Conservation (phyloP, 1,140 invertebrate species). For the Aphelinus atriplicis region DNA sequence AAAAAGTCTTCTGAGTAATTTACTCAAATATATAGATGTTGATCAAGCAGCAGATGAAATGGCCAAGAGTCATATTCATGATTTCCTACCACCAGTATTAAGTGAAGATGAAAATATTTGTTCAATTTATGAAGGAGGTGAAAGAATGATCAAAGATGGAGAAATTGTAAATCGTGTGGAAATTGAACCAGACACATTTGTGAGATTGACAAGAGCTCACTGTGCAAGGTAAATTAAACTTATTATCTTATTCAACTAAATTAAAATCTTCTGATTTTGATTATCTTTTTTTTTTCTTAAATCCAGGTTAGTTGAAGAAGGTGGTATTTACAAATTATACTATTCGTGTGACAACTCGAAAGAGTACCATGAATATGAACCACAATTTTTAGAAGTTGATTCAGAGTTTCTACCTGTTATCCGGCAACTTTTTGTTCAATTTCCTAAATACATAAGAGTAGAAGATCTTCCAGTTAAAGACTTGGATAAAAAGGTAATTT, state of each 20-base stretch:
- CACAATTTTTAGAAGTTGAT: slow-evolving; percentile 81
- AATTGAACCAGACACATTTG: slow-evolving; percentile 74
- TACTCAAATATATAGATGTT: slow-evolving; percentile 74
- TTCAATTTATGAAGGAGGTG: slow-evolving; percentile 76
- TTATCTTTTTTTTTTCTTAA: too few species aligned
- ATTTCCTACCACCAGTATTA: slow-evolving; percentile 86
- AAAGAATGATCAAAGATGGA: slow-evolving; percentile 73
- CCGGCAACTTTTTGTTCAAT: slow-evolving; percentile 75
- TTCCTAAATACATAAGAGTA: slow-evolving; percentile 81
- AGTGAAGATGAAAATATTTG: slow-evolving; percentile 72
- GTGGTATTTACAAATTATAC: slow-evolving; percentile 75
- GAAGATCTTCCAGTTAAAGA: slow-evolving; percentile 75
- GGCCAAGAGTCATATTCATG: slow-evolving; percentile 83
- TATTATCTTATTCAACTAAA: neutral
- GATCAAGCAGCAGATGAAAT: slow-evolving; percentile 88
- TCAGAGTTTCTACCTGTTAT: slow-evolving; percentile 73
- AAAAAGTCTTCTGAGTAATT: slow-evolving; percentile 70
- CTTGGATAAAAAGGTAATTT: slow-evolving; percentile 71
- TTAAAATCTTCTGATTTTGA: too few species aligned
- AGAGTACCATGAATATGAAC: slow-evolving; percentile 83
- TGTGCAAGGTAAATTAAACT: slow-evolving; percentile 69
- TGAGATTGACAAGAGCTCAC: slow-evolving; percentile 78
- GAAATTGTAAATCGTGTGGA: slow-evolving; percentile 72
- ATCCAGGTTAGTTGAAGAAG: slow-evolving; percentile 75
- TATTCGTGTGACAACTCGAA: slow-evolving; percentile 85